phyloP scores from a whole-genome alignment of 2,113 vertebrate genomes.

The Amia ocellicauda region DNA sequence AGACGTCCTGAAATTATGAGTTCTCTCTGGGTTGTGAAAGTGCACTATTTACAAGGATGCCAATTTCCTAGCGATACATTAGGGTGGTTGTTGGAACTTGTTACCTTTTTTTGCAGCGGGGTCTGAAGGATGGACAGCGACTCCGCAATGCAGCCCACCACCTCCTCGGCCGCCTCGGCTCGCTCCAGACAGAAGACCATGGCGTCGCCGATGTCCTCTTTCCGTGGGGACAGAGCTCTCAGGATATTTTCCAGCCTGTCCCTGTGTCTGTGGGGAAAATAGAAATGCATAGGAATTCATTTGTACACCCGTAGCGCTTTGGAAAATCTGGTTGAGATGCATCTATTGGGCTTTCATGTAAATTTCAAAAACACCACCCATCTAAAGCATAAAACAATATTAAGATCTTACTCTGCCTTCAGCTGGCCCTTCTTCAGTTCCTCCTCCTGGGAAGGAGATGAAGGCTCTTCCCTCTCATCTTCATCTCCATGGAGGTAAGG shows the following conservation, averaged over 20 bases:
- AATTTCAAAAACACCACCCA: no score
- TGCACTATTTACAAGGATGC: no score
- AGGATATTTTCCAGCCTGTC: conserved; percentile 61
- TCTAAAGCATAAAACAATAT: no score
- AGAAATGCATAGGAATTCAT: no score
- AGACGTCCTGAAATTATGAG: no score
- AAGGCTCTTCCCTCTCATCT: conserved; percentile 40
- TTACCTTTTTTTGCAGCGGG: conserved; percentile 60
- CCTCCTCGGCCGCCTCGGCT: conserved; percentile 72
- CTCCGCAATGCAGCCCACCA: conserved; percentile 63
- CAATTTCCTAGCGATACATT: no score
- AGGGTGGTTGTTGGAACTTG: background rate
- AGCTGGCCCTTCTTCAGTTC: conserved; percentile 74
- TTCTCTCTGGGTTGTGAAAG: no score
- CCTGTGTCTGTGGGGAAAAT: conserved; percentile 50
- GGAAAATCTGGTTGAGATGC: no score
- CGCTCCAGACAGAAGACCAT: conserved; percentile 72
- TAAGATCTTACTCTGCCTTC: conserved; percentile 62
- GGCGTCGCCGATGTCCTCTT: conserved; percentile 54
- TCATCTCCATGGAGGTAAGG: conserved; percentile 58
- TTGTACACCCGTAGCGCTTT: no score
- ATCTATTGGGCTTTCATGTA: no score
- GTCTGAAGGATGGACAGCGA: conserved; percentile 63
- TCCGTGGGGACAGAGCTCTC: conserved; percentile 56
- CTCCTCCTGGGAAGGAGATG: conserved; percentile 50